Conservation (phyloP, 2,113 vertebrate genomes). For the Macrotus californicus region DNA sequence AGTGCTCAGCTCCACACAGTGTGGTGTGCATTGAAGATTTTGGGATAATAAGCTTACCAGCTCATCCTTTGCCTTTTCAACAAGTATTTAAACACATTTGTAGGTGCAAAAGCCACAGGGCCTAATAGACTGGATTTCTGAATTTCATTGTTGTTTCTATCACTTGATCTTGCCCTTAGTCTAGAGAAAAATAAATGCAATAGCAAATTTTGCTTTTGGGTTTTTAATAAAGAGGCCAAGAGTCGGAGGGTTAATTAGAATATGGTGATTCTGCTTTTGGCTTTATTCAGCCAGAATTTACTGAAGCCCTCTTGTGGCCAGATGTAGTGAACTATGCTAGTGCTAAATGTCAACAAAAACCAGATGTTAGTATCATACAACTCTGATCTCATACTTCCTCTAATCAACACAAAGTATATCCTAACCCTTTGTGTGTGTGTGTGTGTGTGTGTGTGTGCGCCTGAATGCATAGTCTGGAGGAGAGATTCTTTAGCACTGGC, state of each 20-base stretch:
- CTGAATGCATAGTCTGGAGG: background rate
- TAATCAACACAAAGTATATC: background rate
- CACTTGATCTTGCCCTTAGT: background rate
- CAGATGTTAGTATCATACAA: background rate
- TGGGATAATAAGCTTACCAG: background rate
- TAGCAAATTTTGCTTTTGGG: background rate
- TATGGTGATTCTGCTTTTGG: background rate
- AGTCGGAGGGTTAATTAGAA: background rate
- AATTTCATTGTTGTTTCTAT: background rate
- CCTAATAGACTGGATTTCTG: background rate
- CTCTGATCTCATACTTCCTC: background rate
- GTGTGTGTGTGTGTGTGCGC: accelerated
- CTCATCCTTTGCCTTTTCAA: background rate
- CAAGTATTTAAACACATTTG: background rate
- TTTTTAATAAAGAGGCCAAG: slow-evolving; percentile 17
- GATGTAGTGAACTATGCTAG: background rate
- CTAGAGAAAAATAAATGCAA: slow-evolving; percentile 46
- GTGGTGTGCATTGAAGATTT: background rate
- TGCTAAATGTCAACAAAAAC: background rate
- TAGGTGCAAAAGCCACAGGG: background rate
- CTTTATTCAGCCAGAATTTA: background rate
- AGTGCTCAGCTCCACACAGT: background rate
- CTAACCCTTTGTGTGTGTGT: background rate
- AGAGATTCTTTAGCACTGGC: background rate
- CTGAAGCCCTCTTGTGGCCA: background rate